Evolutionary conservation across 1,140 invertebrate genomes (phyloP), one percentile per base, ranked within the genome.

Genomic region (Trypoxylus dichotomus): DNA sequence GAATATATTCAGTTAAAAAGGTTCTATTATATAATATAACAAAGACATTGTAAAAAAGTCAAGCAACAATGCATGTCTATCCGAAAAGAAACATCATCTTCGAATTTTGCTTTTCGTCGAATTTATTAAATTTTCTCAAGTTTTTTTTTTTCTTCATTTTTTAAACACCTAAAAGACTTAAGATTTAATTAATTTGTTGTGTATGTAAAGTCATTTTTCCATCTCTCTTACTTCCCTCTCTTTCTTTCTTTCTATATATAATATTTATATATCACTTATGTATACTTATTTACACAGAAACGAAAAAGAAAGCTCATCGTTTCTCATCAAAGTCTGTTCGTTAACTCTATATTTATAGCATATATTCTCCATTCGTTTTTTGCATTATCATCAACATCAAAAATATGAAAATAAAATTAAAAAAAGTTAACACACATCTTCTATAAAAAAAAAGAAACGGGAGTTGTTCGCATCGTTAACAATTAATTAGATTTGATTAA

Each of bases 221-320:
- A 68, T 68, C 60, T 68, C 24, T 68, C 60, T 68, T 32, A 32
- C 32, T 32, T 32, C 32, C 7, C 32, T 32, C 7, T 3, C 32
- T 32, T 32, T 3, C 32, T 32, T 32, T 21, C 24, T 29, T 68
- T 68, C n/a, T 68, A 68, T 68, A 27, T 68, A 68, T 68, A 68
- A 68, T 68, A 68, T 68, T 68, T 68, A 68, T 68, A 68, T 68
- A 68, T 68, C 60, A 68, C 60, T 68, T 68, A 68, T 68, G 47
- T 68, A 68, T 68, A 68, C 21, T 68, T 68, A 68, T 68, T 68
- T 68, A 68, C 60, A 68, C 60, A 68, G 21, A 68, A 68, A 19
- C 27, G 47, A 54, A 68, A 63, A 68, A 68, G 60, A 68, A 68
- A 68, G 24, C n/a, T 32, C 32, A 41, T 74, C 27, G 13, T 41